phyloP scores from a whole-genome alignment of 2,797 vertebrate genomes.

The Melopsittacus undulatus region DNA sequence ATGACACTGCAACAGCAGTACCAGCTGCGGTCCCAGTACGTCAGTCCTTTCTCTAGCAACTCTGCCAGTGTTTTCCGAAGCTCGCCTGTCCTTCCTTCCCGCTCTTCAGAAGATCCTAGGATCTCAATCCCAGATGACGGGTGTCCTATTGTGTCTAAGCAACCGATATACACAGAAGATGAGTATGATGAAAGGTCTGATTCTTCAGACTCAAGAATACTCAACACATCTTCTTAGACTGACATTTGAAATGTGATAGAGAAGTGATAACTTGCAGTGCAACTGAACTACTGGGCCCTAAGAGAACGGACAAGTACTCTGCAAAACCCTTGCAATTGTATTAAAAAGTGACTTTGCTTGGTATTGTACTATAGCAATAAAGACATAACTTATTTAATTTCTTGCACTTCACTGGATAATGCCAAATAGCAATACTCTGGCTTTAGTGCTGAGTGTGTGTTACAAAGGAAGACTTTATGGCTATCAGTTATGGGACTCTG shows the following conservation, averaged over 20 bases:
- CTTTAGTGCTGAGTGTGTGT: constrained; percentile 75
- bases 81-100: constrained; percentile 85
- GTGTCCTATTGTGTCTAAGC: constrained; percentile 87
- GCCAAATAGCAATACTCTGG: constrained; percentile 80
- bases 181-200: constrained; percentile 96
- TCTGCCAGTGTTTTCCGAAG: constrained; percentile 85
- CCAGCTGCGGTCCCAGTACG: constrained; percentile 93
- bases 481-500: constrained; percentile 37
- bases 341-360: constrained; percentile 69
- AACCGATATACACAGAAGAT: constrained; percentile 90
- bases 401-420: constrained; percentile 82
- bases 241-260: not conserved
- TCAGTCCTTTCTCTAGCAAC: constrained; percentile 87
- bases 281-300: constrained; percentile 30
- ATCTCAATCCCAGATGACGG: constrained; percentile 86
- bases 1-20: constrained; percentile 98
- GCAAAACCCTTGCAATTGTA: constrained; percentile 40
- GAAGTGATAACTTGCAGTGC: constrained; percentile 31
- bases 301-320: constrained; percentile 6
- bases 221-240: constrained; percentile 87
- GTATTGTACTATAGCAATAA: constrained; percentile 77
- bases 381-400: constrained; percentile 79
- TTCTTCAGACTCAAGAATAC: constrained; percentile 93
- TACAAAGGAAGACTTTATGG: constrained; percentile 57
- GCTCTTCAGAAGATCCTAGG: constrained; percentile 86